Evolutionary conservation across 2,888 invertebrate species (phyloP).

Genomic region (Meghimatium bilineatum): DNA sequence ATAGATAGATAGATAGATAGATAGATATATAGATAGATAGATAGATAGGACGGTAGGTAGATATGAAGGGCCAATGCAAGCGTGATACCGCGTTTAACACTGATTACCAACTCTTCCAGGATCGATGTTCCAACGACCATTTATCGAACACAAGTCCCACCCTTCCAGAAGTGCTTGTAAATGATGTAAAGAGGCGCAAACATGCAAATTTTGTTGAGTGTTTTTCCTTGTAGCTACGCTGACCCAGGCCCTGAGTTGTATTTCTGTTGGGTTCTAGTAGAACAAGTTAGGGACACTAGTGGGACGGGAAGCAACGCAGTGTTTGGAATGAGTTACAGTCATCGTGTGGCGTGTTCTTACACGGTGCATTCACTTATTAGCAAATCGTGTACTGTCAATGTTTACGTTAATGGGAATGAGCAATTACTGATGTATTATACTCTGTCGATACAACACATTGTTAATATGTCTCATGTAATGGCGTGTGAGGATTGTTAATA

Average conservation of each 20-base stretch:
- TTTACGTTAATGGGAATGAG: background rate
- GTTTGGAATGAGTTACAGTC: slow-evolving; percentile 22
- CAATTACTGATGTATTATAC: background rate
- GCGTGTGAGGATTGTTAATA: too few relatives aligned
- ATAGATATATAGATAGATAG: too few relatives aligned
- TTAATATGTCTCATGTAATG: too few relatives aligned
- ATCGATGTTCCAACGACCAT: background rate
- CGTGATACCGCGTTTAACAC: background rate
- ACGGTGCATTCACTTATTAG: background rate
- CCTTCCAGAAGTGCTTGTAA: background rate
- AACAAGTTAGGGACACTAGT: slow-evolving; percentile 37
- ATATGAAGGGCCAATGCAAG: background rate
- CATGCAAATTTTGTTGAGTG: slow-evolving; percentile 44
- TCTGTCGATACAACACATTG: too few relatives aligned
- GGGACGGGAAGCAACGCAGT: slow-evolving; percentile 33
- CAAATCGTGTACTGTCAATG: background rate
- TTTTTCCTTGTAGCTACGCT: slow-evolving; percentile 17
- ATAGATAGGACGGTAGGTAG: background rate
- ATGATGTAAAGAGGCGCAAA: slow-evolving; percentile 3
- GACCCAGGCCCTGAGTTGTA: background rate
- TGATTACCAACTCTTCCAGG: background rate
- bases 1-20: too few relatives aligned
- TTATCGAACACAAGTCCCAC: background rate
- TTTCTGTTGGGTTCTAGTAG: slow-evolving; percentile 32
- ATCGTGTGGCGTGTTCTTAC: slow-evolving; percentile 21